A percentile compares a stretch with the other conserved stretches of the same genome.
These are phyloP conservation scores for Silurus aristotelis DNA, from an alignment of 2,797 vertebrate species.

Conservation along the genomic window DNA sequence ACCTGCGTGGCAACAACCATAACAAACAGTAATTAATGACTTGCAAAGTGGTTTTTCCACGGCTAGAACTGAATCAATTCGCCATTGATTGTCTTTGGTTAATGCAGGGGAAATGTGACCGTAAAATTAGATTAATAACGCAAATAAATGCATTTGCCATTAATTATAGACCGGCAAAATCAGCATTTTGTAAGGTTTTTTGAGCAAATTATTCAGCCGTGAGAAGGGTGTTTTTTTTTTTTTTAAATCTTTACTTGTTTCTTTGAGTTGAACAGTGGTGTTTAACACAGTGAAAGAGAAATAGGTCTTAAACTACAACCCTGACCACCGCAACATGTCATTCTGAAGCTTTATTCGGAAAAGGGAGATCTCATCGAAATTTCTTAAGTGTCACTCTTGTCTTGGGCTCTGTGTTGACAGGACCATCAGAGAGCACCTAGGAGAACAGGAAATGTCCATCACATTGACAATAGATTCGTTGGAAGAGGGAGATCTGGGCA, in stretches of 20 bases:
- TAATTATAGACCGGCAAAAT: conserved; percentile 47
- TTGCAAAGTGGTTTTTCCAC: conserved; percentile 40
- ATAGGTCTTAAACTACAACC: background rate
- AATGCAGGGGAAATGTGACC: conserved; percentile 39
- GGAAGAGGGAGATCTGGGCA: conserved; percentile 93
- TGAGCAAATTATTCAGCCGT: conserved; percentile 45
- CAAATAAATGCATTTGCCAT: conserved; percentile 47
- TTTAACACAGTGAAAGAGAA: conserved; percentile 7
- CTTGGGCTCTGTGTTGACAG: conserved; percentile 69
- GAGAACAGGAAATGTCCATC: conserved; percentile 96
- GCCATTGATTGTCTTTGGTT: conserved; percentile 44
- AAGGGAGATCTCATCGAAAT: background rate
- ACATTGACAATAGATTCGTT: conserved; percentile 93
- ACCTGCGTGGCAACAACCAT: conserved; percentile 41
- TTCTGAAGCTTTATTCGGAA: background rate
- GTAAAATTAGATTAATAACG: conserved; percentile 44
- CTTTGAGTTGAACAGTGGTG: conserved; percentile 6
- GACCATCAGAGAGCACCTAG: conserved; percentile 92
- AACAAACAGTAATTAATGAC: conserved; percentile 51
- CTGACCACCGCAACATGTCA: conserved; percentile 10
- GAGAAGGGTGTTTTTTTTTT: conserved; percentile 8
- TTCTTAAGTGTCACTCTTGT: background rate
- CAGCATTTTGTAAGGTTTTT: conserved; percentile 49
- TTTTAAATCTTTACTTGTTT: background rate
- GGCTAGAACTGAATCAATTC: conserved; percentile 43